Percentiles rank a stretch among this genome's conserved stretches.
phyloP scores from a whole-genome alignment of 2,113 vertebrate species.

The Xiphophorus couchianus region DNA sequence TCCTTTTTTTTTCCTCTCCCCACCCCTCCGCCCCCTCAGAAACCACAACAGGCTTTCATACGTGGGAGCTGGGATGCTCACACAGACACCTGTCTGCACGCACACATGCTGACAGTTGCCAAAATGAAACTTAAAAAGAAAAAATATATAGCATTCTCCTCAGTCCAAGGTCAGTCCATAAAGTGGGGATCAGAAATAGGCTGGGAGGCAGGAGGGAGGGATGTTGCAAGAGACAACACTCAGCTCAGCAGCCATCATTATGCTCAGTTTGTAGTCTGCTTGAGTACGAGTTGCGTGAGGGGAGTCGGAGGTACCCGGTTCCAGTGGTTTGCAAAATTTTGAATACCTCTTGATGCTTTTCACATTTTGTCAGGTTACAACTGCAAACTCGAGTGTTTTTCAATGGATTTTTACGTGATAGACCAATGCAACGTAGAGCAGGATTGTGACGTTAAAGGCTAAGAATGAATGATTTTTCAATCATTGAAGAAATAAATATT shows the following conservation, averaged over 20 bases:
- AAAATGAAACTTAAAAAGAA: conserved; percentile 49
- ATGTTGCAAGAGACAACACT: conserved; percentile 5
- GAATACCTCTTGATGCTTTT: background rate
- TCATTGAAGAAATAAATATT: background rate
- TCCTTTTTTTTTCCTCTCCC: background rate
- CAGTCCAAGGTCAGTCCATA: conserved; percentile 54
- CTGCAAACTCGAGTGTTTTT: background rate
- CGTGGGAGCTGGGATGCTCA: background rate
- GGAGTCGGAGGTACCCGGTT: conserved; percentile 16
- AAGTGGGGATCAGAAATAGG: conserved; percentile 43
- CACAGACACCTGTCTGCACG: conserved; percentile 1
- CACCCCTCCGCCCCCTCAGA: background rate
- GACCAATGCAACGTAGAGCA: background rate
- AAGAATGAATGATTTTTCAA: background rate
- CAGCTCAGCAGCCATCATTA: conserved; percentile 38
- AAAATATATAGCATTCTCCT: conserved; percentile 21
- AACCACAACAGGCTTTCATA: conserved; percentile 20
- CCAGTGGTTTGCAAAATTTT: background rate
- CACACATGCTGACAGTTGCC: conserved; percentile 38
- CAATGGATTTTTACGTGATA: background rate
- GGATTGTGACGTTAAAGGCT: background rate
- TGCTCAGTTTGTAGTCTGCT: conserved; percentile 28
- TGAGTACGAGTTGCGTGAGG: conserved; percentile 12
- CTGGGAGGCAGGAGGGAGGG: conserved; percentile 29
- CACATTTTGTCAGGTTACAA: background rate